A percentile compares a stretch with the other conserved stretches of the same genome.
phyloP scores from a whole-genome alignment of 2,113 vertebrate genomes.

The Morone saxatilis region DNA sequence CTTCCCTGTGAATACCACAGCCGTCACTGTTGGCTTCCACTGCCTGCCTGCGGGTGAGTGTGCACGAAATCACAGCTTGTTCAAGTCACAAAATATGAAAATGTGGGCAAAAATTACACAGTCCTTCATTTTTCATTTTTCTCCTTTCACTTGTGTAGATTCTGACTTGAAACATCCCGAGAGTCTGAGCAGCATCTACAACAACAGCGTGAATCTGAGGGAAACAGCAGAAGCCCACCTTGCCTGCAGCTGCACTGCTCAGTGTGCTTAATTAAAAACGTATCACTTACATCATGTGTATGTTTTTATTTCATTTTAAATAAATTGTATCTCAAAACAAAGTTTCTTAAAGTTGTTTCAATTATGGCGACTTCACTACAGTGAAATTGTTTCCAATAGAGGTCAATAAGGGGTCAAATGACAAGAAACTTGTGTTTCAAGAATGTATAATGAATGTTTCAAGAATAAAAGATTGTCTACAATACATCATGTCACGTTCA shows the following conservation, averaged over 20 bases:
- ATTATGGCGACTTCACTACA: not conserved
- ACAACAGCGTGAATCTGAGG: conserved; percentile 74
- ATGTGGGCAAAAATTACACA: accelerated
- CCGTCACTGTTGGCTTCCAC: conserved; percentile 81
- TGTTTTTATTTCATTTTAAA: conserved; percentile 47
- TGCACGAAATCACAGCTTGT: not conserved
- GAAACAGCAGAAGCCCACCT: conserved; percentile 74
- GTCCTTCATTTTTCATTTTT: not conserved
- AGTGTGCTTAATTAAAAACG: conserved; percentile 69
- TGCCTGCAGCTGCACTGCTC: conserved; percentile 76
- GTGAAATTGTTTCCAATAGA: not conserved
- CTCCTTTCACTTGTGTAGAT: conserved; percentile 58
- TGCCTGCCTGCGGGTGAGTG: conserved; percentile 81
- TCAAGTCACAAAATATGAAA: not conserved
- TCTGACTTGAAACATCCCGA: conserved; percentile 23
- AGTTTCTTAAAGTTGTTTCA: not conserved
- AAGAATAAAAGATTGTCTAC: not conserved
- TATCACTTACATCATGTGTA: conserved; percentile 3
- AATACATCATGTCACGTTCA: conserved; percentile 12
- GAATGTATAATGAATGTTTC: conserved; percentile 9
- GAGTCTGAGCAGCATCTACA: conserved; percentile 23
- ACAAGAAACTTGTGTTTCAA: not conserved
- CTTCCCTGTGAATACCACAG: conserved; percentile 60
- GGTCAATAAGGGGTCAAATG: conserved; percentile 2
- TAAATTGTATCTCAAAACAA: conserved; percentile 53